A percentile compares a stretch with the other conserved stretches of the same genome.
Conservation (phyloP, 2,888 invertebrate genomes). For the Platycnemis pennipes region DNA sequence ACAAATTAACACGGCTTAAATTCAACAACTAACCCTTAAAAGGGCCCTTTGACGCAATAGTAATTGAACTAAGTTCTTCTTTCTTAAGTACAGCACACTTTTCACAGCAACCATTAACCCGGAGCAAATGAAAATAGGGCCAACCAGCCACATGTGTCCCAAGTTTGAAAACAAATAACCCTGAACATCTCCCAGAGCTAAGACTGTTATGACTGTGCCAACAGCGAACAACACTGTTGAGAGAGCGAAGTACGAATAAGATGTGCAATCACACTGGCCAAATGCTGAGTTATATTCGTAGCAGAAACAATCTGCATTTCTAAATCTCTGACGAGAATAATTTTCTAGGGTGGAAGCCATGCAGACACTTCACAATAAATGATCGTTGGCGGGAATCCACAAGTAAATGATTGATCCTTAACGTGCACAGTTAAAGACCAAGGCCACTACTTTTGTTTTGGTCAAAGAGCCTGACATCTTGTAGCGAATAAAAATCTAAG, state of each 20-base stretch:
- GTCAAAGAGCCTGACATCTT: slow-evolving; percentile 5
- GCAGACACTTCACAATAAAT: slow-evolving; percentile 28
- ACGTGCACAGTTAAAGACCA: slow-evolving; percentile 30
- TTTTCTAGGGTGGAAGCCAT: slow-evolving; percentile 73
- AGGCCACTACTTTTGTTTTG: slow-evolving; percentile 32
- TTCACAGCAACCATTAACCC: slow-evolving; percentile 86
- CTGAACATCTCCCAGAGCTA: slow-evolving; percentile 83
- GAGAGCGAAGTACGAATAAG: slow-evolving; percentile 84
- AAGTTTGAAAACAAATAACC: slow-evolving; percentile 82
- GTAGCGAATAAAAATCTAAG: not conserved
- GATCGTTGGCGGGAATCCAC: slow-evolving; percentile 30
- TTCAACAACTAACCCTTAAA: slow-evolving; percentile 81
- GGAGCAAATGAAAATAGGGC: slow-evolving; percentile 85
- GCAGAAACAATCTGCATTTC: slow-evolving; percentile 73
- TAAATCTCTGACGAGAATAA: slow-evolving; percentile 73
- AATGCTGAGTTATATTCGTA: slow-evolving; percentile 78
- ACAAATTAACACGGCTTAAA: not conserved
- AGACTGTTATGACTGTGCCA: slow-evolving; percentile 84
- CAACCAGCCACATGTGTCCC: slow-evolving; percentile 86
- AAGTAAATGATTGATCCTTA: slow-evolving; percentile 33
- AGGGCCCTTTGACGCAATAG: slow-evolving; percentile 84
- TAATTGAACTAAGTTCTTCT: slow-evolving; percentile 85
- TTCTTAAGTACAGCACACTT: slow-evolving; percentile 84
- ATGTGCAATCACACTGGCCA: slow-evolving; percentile 85
- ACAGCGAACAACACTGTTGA: slow-evolving; percentile 84